A percentile compares a stretch with the other conserved stretches of the same genome.
phyloP scores from a whole-genome alignment of 2,113 vertebrate species.

The Fregetta grallaria region DNA sequence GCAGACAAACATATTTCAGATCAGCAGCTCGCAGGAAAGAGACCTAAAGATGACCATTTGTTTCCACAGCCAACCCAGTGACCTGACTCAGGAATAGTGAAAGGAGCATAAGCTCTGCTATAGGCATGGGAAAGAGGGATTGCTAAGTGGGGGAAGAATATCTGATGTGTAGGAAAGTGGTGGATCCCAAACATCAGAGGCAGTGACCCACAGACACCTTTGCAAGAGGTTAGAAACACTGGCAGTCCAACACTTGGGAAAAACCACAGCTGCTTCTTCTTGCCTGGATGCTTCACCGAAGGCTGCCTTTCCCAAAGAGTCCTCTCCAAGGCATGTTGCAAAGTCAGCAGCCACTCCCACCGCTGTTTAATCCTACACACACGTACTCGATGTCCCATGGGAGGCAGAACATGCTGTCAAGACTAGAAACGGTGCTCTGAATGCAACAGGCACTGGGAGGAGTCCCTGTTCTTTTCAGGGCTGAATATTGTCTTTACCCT shows the following conservation, averaged over 20 bases:
- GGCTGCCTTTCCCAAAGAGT: background rate
- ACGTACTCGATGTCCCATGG: fast-evolving
- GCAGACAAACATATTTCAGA: background rate
- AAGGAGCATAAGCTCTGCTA: background rate
- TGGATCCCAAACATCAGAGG: background rate
- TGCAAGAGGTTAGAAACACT: background rate
- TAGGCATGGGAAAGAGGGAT: background rate
- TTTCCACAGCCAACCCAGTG: background rate
- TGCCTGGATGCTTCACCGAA: background rate
- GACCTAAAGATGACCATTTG: background rate
- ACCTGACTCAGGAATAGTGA: background rate
- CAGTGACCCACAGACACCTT: background rate
- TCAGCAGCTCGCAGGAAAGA: background rate
- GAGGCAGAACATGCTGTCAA: background rate
- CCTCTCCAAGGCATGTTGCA: background rate
- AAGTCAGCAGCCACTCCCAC: background rate
- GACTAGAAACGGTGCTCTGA: background rate
- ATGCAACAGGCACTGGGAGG: background rate
- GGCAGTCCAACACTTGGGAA: background rate
- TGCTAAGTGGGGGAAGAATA: background rate
- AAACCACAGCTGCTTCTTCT: background rate
- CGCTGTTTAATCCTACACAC: background rate
- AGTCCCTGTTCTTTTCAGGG: background rate
- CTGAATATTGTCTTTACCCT: background rate
- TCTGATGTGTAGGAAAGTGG: background rate